Evolutionary conservation across 2,888 invertebrate genomes (phyloP), one percentile per base, ranked within the genome.

Genomic region (Pharmacophagus antenor): DNA sequence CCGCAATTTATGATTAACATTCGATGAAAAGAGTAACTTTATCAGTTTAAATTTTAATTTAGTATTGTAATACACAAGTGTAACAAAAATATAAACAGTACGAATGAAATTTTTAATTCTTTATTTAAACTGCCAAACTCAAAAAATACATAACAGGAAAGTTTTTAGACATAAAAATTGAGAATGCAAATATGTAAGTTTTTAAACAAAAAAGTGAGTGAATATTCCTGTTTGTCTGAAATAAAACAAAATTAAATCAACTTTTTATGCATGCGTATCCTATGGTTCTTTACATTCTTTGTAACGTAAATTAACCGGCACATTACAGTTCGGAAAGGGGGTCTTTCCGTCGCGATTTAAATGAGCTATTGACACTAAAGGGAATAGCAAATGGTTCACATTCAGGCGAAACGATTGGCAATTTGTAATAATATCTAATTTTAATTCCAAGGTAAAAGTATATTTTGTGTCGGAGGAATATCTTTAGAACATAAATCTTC

Each of bases 281-380:
- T n/a, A n/a, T n/a, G n/a, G n/a, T n/a, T n/a, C n/a, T n/a, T n/a
- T n/a, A n/a, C n/a, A n/a, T n/a, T n/a, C n/a, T n/a, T n/a, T n/a
- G n/a, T n/a, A n/a, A 61, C 47, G 61, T 47, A 56, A 49, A 56
- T 49, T 49, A 56, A 49, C 25, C 4, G 12, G 23, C 41, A 5
- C 49, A n/a, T 17, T 41, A 49, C 49, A 22, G 41, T n/a, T 49
- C 49, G 48, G 23, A 56, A 56, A 48, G 41, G 49, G 41, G 56
- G 41, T 56, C 41, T 48, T 18, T 42, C 48, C 49, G 49, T 17
- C 49, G 23, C 23, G 8, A 15, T 41, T n/a, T 56, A 49, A 49
- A 37, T 49, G 41, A 49, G 48, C 42, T 56, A 50, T 18, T 27
- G 3, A 27, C 49, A 25, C 5, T 49, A 49, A 25, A 5, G 4